Percentiles rank a stretch among this genome's conserved stretches.
phyloP scores from a whole-genome alignment of 2,888 invertebrate genomes.

The Diarsia brunnea region DNA sequence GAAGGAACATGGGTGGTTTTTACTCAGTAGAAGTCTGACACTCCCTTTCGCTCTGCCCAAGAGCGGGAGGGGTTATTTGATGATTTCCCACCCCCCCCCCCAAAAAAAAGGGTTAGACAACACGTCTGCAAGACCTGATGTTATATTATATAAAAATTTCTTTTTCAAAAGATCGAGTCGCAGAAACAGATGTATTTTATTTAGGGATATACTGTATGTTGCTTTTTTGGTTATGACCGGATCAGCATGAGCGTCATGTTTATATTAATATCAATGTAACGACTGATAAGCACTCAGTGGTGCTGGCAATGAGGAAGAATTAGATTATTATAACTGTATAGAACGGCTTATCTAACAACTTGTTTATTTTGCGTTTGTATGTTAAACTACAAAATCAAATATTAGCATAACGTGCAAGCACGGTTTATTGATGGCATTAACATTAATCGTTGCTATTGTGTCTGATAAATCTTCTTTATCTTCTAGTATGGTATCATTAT shows the following conservation, averaged over 20 bases:
- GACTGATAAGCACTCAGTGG: constrained; percentile 33
- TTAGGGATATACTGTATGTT: background rate
- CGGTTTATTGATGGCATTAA: constrained; percentile 37
- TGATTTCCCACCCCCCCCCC: too few relatives aligned
- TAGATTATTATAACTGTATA: constrained; percentile 28
- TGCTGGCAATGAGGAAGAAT: constrained; percentile 9
- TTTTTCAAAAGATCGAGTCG: background rate
- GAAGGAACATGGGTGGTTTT: too few relatives aligned
- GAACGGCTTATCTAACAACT: constrained; percentile 38
- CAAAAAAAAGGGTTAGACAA: too few relatives aligned
- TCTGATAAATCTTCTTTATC: constrained; percentile 37
- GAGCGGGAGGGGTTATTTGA: too few relatives aligned
- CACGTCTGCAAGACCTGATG: too few relatives aligned
- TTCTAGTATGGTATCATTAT: constrained; percentile 32
- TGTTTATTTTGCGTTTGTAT: constrained; percentile 22
- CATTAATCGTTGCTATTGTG: constrained; percentile 31
- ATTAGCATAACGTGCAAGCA: constrained; percentile 36
- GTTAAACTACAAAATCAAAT: constrained; percentile 36
- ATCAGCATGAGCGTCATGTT: background rate
- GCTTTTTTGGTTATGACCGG: background rate
- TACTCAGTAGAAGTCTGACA: too few relatives aligned
- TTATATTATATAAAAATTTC: too few relatives aligned
- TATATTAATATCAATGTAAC: constrained; percentile 6
- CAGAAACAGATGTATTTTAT: background rate
- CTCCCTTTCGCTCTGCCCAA: too few relatives aligned